phyloP scores from a whole-genome alignment of 2,113 vertebrate genomes.

The Apodemus sylvaticus region DNA sequence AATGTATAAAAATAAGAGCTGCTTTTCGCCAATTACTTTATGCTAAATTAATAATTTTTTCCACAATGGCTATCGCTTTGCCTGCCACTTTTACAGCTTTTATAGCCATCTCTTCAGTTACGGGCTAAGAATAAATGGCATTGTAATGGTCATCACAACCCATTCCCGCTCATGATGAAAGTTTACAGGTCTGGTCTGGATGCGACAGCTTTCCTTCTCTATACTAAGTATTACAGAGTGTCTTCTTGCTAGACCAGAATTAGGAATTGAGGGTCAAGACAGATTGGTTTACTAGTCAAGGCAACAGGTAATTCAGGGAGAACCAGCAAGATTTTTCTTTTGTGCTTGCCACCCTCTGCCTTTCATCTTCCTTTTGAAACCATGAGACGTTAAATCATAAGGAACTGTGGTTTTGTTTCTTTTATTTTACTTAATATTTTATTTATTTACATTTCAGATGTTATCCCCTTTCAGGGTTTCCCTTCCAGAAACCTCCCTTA shows the following conservation, averaged over 20 bases:
- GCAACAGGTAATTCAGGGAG: constrained; percentile 45
- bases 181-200: constrained; percentile 63
- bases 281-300: constrained; percentile 35
- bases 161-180: constrained; percentile 57
- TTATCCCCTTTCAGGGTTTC: too few relatives aligned
- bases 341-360: background rate
- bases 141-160: constrained; percentile 51
- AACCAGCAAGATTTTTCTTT: background rate
- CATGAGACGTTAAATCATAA: background rate
- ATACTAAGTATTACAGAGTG: constrained; percentile 56
- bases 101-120: constrained; percentile 65
- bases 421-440: too few relatives aligned
- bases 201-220: constrained; percentile 31
- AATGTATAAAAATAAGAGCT: constrained; percentile 49
- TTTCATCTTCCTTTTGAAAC: background rate
- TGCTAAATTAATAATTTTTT: constrained; percentile 61
- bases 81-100: constrained; percentile 61
- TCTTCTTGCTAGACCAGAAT: background rate
- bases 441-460: too few relatives aligned
- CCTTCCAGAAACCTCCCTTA: too few relatives aligned
- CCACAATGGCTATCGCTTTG: constrained; percentile 59
- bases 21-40: constrained; percentile 59
- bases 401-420: background rate
- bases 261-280: constrained; percentile 44
- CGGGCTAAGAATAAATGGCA: constrained; percentile 53